Conservation (phyloP, 2,113 vertebrate genomes). For the Crotalus helleri region DNA sequence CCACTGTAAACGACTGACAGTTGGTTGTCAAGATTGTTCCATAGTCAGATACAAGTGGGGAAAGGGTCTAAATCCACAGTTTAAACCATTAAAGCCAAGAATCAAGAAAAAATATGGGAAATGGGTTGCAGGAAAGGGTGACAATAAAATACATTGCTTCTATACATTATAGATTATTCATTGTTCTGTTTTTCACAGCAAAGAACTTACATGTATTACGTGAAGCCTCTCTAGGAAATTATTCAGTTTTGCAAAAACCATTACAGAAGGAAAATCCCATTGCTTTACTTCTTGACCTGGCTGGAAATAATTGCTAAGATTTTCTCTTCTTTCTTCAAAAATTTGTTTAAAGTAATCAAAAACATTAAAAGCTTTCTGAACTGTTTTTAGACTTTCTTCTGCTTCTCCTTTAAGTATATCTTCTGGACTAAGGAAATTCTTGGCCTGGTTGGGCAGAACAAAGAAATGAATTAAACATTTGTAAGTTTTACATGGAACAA, state of each 20-base stretch:
- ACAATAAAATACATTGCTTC: not conserved
- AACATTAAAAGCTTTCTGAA: conserved; percentile 70
- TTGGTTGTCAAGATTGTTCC: not conserved
- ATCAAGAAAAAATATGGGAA: not conserved
- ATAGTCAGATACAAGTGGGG: not conserved
- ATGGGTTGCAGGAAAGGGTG: not conserved
- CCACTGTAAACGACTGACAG: not conserved
- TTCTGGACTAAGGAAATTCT: conserved; percentile 76
- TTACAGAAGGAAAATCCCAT: conserved; percentile 78
- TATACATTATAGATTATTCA: not conserved
- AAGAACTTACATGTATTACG: conserved; percentile 73
- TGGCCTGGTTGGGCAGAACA: conserved; percentile 68
- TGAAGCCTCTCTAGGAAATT: conserved; percentile 74
- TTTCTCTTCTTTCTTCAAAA: conserved; percentile 72
- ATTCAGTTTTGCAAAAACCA: conserved; percentile 81
- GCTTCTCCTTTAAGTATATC: conserved; percentile 85
- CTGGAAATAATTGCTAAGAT: conserved; percentile 72
- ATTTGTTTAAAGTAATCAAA: conserved; percentile 73
- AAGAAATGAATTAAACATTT: not conserved
- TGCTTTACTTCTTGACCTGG: conserved; percentile 64
- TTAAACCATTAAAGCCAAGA: not conserved
- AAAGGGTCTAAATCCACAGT: not conserved
- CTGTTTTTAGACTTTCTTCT: conserved; percentile 78
- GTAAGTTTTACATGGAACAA: not conserved
- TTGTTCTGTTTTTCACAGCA: not conserved